Percentiles rank a stretch among this genome's conserved stretches.
phyloP scores from a whole-genome alignment of 2,888 invertebrate species.

The Tetranychus truncatus region DNA sequence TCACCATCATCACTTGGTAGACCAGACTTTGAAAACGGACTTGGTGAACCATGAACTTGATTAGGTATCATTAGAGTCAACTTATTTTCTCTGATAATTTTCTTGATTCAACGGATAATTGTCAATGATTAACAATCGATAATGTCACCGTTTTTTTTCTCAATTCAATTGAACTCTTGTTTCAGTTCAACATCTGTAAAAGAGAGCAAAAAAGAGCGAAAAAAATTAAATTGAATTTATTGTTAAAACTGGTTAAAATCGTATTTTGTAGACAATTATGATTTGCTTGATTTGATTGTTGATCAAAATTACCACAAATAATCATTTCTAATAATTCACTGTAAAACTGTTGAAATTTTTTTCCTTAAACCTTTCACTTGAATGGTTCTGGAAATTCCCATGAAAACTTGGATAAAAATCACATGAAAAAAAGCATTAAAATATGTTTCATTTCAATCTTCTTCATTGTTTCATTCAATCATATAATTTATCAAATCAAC shows the following conservation, averaged over 20 bases:
- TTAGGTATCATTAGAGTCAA: slow-evolving; percentile 36
- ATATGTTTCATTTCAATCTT: not conserved
- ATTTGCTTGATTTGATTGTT: not conserved
- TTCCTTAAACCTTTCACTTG: not conserved
- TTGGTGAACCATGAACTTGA: slow-evolving; percentile 56
- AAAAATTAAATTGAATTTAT: not conserved
- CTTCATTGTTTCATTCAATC: not conserved
- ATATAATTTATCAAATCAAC: not conserved
- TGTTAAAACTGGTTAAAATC: not conserved
- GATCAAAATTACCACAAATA: slow-evolving; percentile 5
- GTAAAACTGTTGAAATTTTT: slow-evolving; percentile 5
- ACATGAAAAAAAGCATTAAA: no score
- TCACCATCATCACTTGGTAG: slow-evolving; percentile 31
- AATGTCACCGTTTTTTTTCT: slow-evolving; percentile 1
- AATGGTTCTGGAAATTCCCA: not conserved
- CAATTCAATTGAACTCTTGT: slow-evolving; percentile 5
- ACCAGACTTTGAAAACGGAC: slow-evolving; percentile 41
- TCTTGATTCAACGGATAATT: not conserved
- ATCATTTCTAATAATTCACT: not conserved
- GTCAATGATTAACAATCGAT: not conserved
- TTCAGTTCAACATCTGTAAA: not conserved
- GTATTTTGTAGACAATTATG: not conserved
- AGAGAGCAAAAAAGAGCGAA: not conserved
- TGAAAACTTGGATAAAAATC: not conserved
- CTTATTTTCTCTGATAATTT: slow-evolving; percentile 22